These are phyloP conservation scores for Plestiodon gilberti DNA, from an alignment of 2,113 vertebrate genomes.

Conservation along the genomic window DNA sequence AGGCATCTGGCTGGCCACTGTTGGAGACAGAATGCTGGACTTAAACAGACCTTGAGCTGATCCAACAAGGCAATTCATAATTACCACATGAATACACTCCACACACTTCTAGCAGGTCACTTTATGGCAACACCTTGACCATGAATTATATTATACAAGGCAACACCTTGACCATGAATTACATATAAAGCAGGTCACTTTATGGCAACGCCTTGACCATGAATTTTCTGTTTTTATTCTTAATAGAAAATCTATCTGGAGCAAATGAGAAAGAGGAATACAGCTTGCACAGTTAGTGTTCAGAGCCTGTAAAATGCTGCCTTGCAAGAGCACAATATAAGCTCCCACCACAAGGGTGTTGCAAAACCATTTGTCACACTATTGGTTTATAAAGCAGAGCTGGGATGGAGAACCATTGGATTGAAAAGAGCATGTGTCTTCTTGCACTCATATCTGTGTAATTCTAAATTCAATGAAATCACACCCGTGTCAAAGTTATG, in stretches of 20 bases:
- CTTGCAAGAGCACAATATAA: conserved; percentile 4
- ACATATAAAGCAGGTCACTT: too few relatives aligned
- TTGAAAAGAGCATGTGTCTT: not conserved
- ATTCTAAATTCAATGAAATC: not conserved
- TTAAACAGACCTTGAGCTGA: not conserved
- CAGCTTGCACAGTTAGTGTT: conserved; percentile 1
- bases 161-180: not conserved
- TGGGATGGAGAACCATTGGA: not conserved
- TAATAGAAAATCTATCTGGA: conserved; percentile 30
- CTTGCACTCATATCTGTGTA: not conserved
- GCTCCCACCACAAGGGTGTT: conserved; percentile 7
- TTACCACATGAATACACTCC: not conserved
- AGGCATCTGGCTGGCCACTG: not conserved
- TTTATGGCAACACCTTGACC: conserved; percentile 10
- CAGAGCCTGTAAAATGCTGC: conserved; percentile 22
- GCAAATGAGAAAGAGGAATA: conserved; percentile 28
- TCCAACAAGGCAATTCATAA: not conserved
- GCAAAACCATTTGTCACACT: not conserved
- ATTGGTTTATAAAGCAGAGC: not conserved
- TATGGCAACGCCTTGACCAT: not conserved
- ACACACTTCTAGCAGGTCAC: not conserved
- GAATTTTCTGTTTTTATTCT: conserved; percentile 6
- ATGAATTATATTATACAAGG: too few relatives aligned
- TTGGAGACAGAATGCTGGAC: not conserved
- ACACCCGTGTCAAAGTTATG: not conserved